Percentiles rank a stretch among this genome's conserved stretches.
Evolutionary conservation across 2,797 vertebrate genomes (phyloP).

Genomic region (Pantherophis vulpinus): DNA sequence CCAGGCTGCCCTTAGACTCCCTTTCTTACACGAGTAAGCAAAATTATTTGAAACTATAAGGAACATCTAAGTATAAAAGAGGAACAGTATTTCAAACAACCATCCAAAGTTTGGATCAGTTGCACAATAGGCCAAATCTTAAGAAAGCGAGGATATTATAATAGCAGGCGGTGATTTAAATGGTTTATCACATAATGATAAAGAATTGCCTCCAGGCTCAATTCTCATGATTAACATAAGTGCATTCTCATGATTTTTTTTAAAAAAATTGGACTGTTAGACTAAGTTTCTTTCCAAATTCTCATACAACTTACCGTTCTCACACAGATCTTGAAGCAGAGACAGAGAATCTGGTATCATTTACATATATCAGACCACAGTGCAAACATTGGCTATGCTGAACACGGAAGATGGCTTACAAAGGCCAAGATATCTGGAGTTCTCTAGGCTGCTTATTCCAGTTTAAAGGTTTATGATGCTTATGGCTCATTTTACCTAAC

Average conservation of each 20-base stretch:
- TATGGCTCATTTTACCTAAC: not conserved
- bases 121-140: conserved; percentile 2
- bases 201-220: not conserved
- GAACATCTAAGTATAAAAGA: not conserved
- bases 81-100: not conserved
- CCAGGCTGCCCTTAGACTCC: not conserved
- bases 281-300: not conserved
- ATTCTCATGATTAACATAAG: not conserved
- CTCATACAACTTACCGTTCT: not conserved
- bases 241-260: not conserved
- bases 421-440: not conserved
- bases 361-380: not conserved
- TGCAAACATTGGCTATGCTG: not conserved
- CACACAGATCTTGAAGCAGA: not conserved
- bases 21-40: not conserved
- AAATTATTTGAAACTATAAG: not conserved
- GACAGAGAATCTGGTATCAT: not conserved
- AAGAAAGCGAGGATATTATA: conserved; percentile 27
- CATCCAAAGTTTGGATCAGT: not conserved
- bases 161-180: not conserved
- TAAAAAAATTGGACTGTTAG: no score
- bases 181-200: not conserved
- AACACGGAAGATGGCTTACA: not conserved
- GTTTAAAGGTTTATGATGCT: not conserved
- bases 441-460: not conserved